Evolutionary conservation across 2,797 vertebrate genomes (phyloP).

Genomic region (Pangasius macronema): DNA sequence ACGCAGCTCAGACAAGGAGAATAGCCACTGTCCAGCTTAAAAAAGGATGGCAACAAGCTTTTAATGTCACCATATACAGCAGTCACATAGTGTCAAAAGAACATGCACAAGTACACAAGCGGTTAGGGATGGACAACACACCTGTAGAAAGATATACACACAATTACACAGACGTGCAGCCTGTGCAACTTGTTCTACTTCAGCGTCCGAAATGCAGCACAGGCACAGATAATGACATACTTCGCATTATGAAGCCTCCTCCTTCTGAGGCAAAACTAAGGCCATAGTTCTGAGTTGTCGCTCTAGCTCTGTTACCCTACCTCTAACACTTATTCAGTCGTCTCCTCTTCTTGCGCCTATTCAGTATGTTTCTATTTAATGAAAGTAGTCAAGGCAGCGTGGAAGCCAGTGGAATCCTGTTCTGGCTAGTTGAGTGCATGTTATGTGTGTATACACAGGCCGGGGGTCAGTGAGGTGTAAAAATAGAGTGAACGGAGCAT

Average conservation of each 20-base stretch:
- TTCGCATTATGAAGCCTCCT: background rate
- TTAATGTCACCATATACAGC: constrained; percentile 10
- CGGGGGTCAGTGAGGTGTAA: constrained; percentile 35
- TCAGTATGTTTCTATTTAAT: constrained; percentile 27
- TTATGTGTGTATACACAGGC: constrained; percentile 15
- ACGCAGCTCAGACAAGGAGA: constrained; percentile 12
- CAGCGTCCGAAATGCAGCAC: constrained; percentile 44
- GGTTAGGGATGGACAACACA: constrained; percentile 11
- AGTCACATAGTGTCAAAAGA: constrained; percentile 13
- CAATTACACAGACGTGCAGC: constrained; percentile 9
- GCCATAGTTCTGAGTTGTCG: no score
- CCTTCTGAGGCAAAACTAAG: background rate
- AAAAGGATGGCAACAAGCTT: constrained; percentile 6
- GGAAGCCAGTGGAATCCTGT: constrained; percentile 38
- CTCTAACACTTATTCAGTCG: background rate
- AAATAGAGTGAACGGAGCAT: constrained; percentile 51
- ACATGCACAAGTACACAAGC: constrained; percentile 9
- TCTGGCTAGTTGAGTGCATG: constrained; percentile 38
- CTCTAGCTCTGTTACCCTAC: background rate
- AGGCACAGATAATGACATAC: constrained; percentile 17
- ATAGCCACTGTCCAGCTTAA: constrained; percentile 24
- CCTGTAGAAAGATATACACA: constrained; percentile 6
- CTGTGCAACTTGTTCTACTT: constrained; percentile 58
- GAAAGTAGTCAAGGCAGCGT: constrained; percentile 18
- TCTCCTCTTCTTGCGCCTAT: background rate